Conservation (phyloP, 2,113 vertebrate species). For the Promerops cafer region DNA sequence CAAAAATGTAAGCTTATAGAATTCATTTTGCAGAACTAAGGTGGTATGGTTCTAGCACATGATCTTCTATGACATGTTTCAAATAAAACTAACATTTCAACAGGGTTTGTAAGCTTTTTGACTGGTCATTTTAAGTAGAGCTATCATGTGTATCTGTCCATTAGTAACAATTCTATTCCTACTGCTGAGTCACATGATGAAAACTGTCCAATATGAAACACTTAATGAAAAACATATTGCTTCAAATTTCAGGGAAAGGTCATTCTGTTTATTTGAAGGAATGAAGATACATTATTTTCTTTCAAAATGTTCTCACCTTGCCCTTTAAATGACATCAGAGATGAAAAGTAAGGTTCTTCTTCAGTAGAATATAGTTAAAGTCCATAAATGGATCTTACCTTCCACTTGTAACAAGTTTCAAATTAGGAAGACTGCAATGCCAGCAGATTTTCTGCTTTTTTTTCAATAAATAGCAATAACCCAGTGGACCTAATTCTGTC, state of each 20-base stretch:
- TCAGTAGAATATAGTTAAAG: background rate
- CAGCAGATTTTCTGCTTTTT: background rate
- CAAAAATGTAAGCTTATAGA: background rate
- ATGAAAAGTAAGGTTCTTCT: background rate
- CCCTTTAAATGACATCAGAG: background rate
- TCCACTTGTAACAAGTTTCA: background rate
- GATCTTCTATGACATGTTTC: background rate
- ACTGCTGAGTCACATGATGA: background rate
- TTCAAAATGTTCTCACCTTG: background rate
- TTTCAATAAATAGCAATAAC: background rate
- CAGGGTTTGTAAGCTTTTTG: background rate
- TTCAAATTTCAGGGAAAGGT: background rate
- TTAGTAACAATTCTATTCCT: background rate
- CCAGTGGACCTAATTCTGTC: background rate
- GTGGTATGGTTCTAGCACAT: background rate
- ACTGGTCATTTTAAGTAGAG: background rate
- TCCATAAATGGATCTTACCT: background rate
- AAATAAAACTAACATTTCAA: background rate
- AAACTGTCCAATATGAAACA: background rate
- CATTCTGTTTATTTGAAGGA: background rate
- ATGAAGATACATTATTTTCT: background rate
- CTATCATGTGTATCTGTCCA: background rate
- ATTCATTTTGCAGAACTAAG: background rate
- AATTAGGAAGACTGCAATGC: background rate
- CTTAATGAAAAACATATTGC: background rate